Percentiles rank a stretch among this genome's conserved stretches.
Conservation (phyloP, 2,113 vertebrate species). For the Opisthocomus hoazin region DNA sequence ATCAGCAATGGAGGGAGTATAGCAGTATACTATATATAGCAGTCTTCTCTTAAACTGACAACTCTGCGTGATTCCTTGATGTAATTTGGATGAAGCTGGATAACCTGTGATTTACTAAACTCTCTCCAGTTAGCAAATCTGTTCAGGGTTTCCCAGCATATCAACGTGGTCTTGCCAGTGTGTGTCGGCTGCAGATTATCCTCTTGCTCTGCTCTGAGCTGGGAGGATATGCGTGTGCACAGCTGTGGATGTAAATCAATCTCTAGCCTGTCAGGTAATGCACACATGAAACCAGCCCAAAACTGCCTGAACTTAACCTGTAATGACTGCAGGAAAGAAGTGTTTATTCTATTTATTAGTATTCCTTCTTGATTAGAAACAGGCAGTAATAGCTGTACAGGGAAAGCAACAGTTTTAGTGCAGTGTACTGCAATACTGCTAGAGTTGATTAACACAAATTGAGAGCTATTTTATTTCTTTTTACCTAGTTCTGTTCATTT, state of each 20-base stretch:
- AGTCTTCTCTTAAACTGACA: not conserved
- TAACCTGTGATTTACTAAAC: conserved; percentile 44
- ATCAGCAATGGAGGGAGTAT: not conserved
- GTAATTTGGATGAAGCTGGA: conserved; percentile 12
- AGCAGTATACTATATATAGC: not conserved
- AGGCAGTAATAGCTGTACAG: not conserved
- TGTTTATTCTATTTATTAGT: not conserved
- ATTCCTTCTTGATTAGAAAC: not conserved
- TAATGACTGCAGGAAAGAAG: not conserved
- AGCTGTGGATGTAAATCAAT: not conserved
- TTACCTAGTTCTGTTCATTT: not conserved
- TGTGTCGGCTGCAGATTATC: not conserved
- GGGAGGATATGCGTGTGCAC: not conserved
- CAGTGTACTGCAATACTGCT: not conserved
- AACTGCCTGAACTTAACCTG: not conserved
- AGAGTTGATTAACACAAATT: not conserved
- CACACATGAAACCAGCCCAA: not conserved
- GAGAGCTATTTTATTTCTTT: not conserved
- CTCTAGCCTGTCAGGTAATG: not conserved
- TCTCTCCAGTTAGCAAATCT: not conserved
- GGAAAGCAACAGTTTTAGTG: not conserved
- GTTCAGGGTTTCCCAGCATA: not conserved
- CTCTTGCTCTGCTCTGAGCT: not conserved
- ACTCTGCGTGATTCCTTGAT: not conserved
- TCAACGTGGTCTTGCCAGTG: not conserved